Evolutionary conservation across 1,140 invertebrate genomes (phyloP), one percentile per base, ranked within the genome.

Genomic region (Cydia splendana): DNA sequence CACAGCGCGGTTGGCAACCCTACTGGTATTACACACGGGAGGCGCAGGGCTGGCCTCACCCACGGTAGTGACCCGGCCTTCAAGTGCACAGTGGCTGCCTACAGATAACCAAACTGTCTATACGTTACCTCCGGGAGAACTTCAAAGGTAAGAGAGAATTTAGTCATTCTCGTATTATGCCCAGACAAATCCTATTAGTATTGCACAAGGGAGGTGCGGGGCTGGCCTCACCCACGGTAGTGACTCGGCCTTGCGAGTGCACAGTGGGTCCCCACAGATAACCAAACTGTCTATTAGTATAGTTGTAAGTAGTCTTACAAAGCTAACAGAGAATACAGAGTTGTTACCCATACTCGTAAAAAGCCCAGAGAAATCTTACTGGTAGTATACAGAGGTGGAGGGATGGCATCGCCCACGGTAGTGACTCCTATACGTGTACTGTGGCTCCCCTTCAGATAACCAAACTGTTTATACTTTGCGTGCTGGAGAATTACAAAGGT

Each of bases 91-190:
- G 20, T 91, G 91, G 90, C 82, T 93, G 28, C 91, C 90, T 2
- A 90, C 82, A 73, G 91, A 93, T 77, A 91, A 93, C 75, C 91
- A 93, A 78, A 91, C 90, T 7, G 74, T 93, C 0, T 91, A 91
- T 53, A 87, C 82, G 24, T 75, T 93, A n/a, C 84, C 78, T 2
- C 85, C 84, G 45, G 91, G 89, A 15, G 89, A 92, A 62, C 87
- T 65, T 42, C 84, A 83, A 76, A 91, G 86, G 91, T 92, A 78
- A 83, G 82, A 76, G 13, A 7, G 9, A 10, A 45, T 34, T 34
- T 6, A 34, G 5, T 6, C 34, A 34, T 34, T 6, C 12, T n/a
- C 15, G 48, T n/a, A n/a, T 51, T 5, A 42, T 42, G 38, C 38
- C 38, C 38, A 42, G 38, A 10, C 38, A 42, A 9, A 42, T 42